Evolutionary conservation across 2,797 vertebrate genomes (phyloP), one percentile per base, ranked within the genome.

Genomic region (Diglossa cyanea): DNA sequence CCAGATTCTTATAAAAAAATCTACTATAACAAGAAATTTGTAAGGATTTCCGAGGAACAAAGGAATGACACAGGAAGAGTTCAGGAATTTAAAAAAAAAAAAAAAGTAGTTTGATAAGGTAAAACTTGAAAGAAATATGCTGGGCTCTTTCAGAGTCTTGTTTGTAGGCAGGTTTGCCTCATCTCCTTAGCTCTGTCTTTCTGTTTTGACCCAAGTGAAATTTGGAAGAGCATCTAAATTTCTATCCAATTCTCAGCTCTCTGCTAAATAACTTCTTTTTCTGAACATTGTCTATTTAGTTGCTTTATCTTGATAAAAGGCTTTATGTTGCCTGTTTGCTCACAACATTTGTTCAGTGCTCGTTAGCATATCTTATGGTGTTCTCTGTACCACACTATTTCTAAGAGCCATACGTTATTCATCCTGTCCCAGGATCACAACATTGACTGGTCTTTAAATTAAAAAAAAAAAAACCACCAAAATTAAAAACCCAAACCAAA

Each of bases 321-420:
- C 9, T 72, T 79, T 71, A 9, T 47, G 9, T n/a, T 60, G 9
- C 9, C 20, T 66, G 6, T 68, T 78, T 72, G 9, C 31, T 93
- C 33, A 30, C 11, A 75, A 0, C 51, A 20, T 74, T 73, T 71
- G 23, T 30, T 72, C 40, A 35, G 10, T 40, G n/a, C 10, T 65
- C n/a, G 11, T 45, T 54, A 54, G 13, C 60, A n/a, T 19, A 55
- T 40, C 23, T 26, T 60, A 51, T 37, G 42, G n/a, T 51, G 17
- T 47, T 40, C n/a, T 75, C 55, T 47, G n/a, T 11, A 30, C n/a
- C n/a, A 51, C 0, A 0, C 7, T 31, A 3, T 61, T 91, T 87
- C 23, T n/a, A 15, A 18, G 14, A 40, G 12, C n/a, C 40, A 17
- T 25, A 31, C 0, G 0, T 83, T 60, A 50, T 17, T 68, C 31